Base-by-base conservation (phyloP, 2,888 invertebrate genomes). In the Cacoxenus indagator region DNA sequence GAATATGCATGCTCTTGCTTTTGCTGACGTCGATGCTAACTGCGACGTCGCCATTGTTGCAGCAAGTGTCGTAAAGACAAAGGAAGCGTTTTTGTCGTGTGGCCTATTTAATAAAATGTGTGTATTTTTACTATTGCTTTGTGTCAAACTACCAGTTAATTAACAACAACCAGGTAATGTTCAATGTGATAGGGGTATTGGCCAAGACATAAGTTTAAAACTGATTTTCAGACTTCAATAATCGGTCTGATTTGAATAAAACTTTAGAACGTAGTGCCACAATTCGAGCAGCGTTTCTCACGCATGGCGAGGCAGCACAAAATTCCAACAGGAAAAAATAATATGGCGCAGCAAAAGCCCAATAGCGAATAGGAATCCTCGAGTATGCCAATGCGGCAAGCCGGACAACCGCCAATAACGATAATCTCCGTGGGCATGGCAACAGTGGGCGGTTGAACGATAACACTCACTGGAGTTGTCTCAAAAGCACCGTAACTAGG, bases 341-440 rank as follows among this genome's bases (percentile, higher is more conserved):
- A 75, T 48, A 87, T 82, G 22, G 87, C 86, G 88, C 96, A 96
- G 67, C 94, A 89, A 14, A 97, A 90, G 68, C 96, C 97, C 55
- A 95, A 90, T 81, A 94, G 94, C 0, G 96, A 94, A 87, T 93
- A 96, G 84, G 96, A 95, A 78, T 96, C 96, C 88, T 96, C 95
- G 51, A 96, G 89, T 27, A 95, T 91, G 17, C 96, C 97, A 70
- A 96, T 95, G 76, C 96, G 90, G 84, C 96, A 97, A 1, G 95
- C 94, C 1, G 96, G 96, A 87, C 96, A 97, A 2, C 93, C 95
- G 0, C 96, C 96, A 0, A 96, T 93, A 0, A 95, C 89, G 72
- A 96, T 93, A 45, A 96, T 94, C 72, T 95, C 93, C 3, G 93
- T 92, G 64, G 92, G 91, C 73, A 92, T 90, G 62, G 93, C 90